Evolutionary conservation across 2,888 invertebrate species (phyloP).

Genomic region (Drosophila acutilabella): DNA sequence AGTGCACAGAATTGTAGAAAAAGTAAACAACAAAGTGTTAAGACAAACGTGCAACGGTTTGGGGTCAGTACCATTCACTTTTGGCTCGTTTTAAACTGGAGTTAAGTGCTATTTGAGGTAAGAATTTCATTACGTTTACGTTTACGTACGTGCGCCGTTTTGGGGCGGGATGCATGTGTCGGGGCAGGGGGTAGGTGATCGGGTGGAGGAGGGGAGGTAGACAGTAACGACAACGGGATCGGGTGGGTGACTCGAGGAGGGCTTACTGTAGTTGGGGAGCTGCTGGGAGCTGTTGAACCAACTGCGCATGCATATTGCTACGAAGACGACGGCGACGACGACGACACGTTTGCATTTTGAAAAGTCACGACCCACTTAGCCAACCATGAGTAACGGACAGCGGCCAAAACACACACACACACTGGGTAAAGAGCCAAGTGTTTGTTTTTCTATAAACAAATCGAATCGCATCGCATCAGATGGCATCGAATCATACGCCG

Average conservation of each 20-base stretch:
- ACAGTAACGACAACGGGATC: not conserved
- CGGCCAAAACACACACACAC: slow-evolving; percentile 49
- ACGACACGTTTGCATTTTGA: slow-evolving; percentile 79
- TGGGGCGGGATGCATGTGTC: slow-evolving; percentile 41
- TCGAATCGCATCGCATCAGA: slow-evolving; percentile 53
- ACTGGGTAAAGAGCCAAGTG: slow-evolving; percentile 56
- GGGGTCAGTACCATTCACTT: slow-evolving; percentile 79
- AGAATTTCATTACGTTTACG: slow-evolving; percentile 79
- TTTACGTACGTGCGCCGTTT: slow-evolving; percentile 74
- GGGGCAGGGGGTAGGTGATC: not conserved
- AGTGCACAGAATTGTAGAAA: slow-evolving; percentile 68
- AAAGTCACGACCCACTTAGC: slow-evolving; percentile 80
- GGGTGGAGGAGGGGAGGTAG: too few species aligned
- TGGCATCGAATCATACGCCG: slow-evolving; percentile 44
- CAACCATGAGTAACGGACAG: slow-evolving; percentile 78
- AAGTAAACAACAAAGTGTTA: slow-evolving; percentile 78
- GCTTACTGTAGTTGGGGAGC: slow-evolving; percentile 34
- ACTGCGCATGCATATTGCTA: slow-evolving; percentile 69
- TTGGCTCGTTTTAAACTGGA: slow-evolving; percentile 80
- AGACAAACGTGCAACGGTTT: slow-evolving; percentile 78
- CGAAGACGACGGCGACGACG: slow-evolving; percentile 47
- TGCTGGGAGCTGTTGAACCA: slow-evolving; percentile 48
- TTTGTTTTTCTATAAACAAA: slow-evolving; percentile 76
- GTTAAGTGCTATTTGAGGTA: slow-evolving; percentile 81
- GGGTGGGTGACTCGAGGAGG: slow-evolving; percentile 4